Conservation (phyloP, 2,888 invertebrate species). For the Eugnorisma glareosa region DNA sequence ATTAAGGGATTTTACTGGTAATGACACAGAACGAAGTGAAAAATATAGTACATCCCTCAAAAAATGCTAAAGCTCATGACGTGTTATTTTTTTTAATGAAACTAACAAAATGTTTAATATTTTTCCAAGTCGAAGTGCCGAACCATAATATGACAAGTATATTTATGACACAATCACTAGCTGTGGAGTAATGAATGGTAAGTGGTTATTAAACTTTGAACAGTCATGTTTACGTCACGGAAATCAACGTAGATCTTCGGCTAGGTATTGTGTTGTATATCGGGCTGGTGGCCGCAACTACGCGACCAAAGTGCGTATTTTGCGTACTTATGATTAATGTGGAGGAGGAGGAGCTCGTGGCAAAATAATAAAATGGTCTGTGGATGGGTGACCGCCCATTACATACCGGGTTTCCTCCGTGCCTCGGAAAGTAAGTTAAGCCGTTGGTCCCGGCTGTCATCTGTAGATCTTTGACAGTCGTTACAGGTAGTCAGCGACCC, state of each 20-base stretch:
- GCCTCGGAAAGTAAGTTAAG: too few relatives aligned
- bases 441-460: too few relatives aligned
- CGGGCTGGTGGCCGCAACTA: neutral
- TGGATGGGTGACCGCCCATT: too few relatives aligned
- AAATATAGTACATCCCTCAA: neutral
- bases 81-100: neutral
- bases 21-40: too few relatives aligned
- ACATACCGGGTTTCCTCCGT: too few relatives aligned
- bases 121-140: neutral
- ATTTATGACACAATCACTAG: neutral
- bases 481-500: too few relatives aligned
- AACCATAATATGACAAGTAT: neutral
- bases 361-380: too few relatives aligned
- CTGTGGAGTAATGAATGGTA: slow-evolving; percentile 3
- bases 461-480: too few relatives aligned
- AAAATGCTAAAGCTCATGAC: too few relatives aligned
- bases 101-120: neutral
- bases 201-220: slow-evolving; percentile 29
- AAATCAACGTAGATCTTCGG: slow-evolving; percentile 6
- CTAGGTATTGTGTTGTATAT: neutral
- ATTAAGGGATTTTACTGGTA: too few relatives aligned
- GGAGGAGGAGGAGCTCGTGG: too few relatives aligned
- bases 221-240: neutral
- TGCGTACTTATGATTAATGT: neutral
- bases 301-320: neutral